These are phyloP conservation scores for Conomelus anceps DNA, from an alignment of 2,888 invertebrate genomes.

Conservation along the genomic window DNA sequence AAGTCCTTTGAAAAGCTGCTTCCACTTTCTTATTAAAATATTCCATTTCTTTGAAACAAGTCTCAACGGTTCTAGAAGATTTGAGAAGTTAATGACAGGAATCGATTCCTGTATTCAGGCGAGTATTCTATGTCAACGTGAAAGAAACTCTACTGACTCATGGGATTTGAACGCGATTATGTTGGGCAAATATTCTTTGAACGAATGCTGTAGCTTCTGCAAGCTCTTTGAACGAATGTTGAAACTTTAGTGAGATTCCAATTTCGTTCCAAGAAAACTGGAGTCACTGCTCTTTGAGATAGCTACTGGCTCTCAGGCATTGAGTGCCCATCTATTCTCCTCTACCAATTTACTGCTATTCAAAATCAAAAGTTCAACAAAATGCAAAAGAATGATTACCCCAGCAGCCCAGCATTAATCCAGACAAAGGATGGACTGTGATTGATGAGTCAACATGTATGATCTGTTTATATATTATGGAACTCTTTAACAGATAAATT, in stretches of 20 bases:
- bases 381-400: neutral
- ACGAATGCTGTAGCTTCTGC: neutral
- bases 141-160: neutral
- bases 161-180: neutral
- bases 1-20: neutral
- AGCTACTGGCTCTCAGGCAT: neutral
- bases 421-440: neutral
- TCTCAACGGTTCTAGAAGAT: no score
- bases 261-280: neutral
- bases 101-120: neutral
- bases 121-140: neutral
- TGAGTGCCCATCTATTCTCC: neutral
- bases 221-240: neutral
- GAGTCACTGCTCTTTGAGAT: neutral
- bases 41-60: neutral
- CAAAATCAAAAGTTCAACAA: neutral
- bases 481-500: no score
- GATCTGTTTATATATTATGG: no score
- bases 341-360: neutral
- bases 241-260: neutral
- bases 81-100: neutral
- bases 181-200: neutral
- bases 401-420: no score
- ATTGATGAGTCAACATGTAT: neutral
- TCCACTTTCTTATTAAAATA: neutral